Evolutionary conservation across 2,888 invertebrate species (phyloP).

Genomic region (Apoda limacodes): DNA sequence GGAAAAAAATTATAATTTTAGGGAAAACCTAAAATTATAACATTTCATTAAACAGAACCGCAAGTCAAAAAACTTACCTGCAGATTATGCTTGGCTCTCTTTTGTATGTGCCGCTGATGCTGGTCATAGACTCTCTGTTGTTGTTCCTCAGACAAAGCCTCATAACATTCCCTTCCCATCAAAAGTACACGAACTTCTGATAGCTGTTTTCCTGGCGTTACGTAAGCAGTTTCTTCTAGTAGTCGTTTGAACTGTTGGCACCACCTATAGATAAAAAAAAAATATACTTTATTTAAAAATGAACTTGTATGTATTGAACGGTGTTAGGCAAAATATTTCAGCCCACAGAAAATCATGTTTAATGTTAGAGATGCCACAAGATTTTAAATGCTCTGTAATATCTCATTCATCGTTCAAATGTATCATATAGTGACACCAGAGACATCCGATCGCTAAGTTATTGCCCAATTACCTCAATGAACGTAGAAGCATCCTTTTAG

Average conservation of each 20-base stretch:
- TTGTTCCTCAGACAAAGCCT: slow-evolving; percentile 89
- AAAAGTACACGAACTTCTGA: slow-evolving; percentile 91
- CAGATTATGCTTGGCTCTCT: slow-evolving; percentile 90
- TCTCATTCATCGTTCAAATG: too few species aligned
- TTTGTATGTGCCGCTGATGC: slow-evolving; percentile 91
- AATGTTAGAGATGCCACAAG: too few species aligned
- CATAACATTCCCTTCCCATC: slow-evolving; percentile 95
- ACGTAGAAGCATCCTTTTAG: too few species aligned
- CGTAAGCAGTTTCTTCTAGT: slow-evolving; percentile 93
- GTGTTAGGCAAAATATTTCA: too few species aligned
- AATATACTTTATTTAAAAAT: too few species aligned
- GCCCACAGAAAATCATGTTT: too few species aligned
- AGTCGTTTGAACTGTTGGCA: slow-evolving; percentile 94
- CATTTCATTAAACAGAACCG: too few species aligned
- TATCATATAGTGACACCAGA: too few species aligned
- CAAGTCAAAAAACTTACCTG: too few species aligned
- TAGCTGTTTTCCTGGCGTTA: slow-evolving; percentile 94
- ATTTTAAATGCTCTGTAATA: too few species aligned
- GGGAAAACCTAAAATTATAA: neutral
- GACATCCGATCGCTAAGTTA: too few species aligned
- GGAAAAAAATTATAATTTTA: neutral
- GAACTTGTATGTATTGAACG: neutral
- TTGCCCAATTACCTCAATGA: too few species aligned
- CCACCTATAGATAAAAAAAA: slow-evolving; percentile 82
- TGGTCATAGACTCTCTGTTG: slow-evolving; percentile 93